Evolutionary conservation across 2,888 invertebrate species (phyloP), one percentile per base, ranked within the genome.

Genomic region (Drosophila fulvimacula): DNA sequence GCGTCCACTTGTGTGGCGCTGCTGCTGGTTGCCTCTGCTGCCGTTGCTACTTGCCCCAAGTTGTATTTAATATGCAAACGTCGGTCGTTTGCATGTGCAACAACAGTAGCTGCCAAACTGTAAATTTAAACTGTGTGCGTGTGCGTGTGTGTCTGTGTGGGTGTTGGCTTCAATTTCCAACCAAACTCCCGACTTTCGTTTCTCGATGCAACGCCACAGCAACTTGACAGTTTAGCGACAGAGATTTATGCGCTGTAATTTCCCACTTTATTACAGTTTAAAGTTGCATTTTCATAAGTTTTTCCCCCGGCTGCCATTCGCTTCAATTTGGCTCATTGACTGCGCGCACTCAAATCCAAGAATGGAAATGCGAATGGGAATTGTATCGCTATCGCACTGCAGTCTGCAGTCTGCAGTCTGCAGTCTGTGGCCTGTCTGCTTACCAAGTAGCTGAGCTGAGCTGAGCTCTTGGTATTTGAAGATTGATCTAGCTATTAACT

Each of bases 221-320:
- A 30, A 19, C 36, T 82, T 88, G 89, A 88, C 88, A 88, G 82
- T 79, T 86, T 68, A 70, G 76, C 74, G 90, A 88, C 88, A 88
- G 81, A 87, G 88, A 88, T 88, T 88, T 88, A 90, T 88, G 82
- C 71, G 67, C 81, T 77, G 82, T 84, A 80, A 88, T 90, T 88
- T 88, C 82, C 89, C 82, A 87, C 82, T 88, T 88, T 88, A 88
- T 88, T 88, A 80, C 88, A 79, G 84, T 85, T 85, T 86, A 85
- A 88, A 84, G 78, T 84, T 85, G 88, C 88, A 75, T 88, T 84
- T 84, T 80, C 82, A 76, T 85, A 88, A 77, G 83, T 88, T 87
- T 80, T 82, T 62, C 51, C 55, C 63, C 48, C 48, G 27, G 46
- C 81, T 76, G 65, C 69, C 79, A 75, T 77, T 82, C 86, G 63